These are phyloP conservation scores for Agapornis canus DNA, from an alignment of 2,797 vertebrate species.

Conservation along the genomic window DNA sequence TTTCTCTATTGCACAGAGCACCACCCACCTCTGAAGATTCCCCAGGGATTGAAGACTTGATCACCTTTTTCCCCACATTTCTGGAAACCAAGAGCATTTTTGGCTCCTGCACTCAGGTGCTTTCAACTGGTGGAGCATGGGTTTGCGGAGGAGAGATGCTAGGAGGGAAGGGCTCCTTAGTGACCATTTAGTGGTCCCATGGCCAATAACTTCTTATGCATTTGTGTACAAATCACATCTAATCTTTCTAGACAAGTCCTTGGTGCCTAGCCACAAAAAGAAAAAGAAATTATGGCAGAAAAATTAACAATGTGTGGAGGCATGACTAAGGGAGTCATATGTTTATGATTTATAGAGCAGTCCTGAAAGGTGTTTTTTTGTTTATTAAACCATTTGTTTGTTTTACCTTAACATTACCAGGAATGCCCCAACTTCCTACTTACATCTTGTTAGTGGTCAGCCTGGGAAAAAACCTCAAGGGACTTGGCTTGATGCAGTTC, in stretches of 20 bases:
- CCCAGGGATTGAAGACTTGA: not conserved
- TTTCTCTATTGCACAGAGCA: not conserved
- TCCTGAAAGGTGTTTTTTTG: not conserved
- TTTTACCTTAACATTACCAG: not conserved
- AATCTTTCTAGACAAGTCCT: not conserved
- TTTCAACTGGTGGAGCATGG: not conserved
- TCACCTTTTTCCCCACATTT: not conserved
- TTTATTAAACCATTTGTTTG: not conserved
- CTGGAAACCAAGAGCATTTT: not conserved
- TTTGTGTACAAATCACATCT: not conserved
- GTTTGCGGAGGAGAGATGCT: not conserved
- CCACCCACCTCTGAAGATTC: not conserved
- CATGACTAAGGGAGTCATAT: not conserved
- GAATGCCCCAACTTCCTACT: not conserved
- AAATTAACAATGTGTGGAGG: not conserved
- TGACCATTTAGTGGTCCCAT: not conserved
- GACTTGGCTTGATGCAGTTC: not conserved
- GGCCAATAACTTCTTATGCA: not conserved
- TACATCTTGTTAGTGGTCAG: not conserved
- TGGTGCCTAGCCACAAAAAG: not conserved
- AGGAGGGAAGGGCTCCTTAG: not conserved
- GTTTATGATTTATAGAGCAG: not conserved
- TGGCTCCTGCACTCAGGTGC: not conserved
- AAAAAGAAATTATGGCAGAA: not conserved
- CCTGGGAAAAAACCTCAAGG: not conserved